phyloP scores from a whole-genome alignment of 2,113 vertebrate genomes.

The Cercopithecus mona region DNA sequence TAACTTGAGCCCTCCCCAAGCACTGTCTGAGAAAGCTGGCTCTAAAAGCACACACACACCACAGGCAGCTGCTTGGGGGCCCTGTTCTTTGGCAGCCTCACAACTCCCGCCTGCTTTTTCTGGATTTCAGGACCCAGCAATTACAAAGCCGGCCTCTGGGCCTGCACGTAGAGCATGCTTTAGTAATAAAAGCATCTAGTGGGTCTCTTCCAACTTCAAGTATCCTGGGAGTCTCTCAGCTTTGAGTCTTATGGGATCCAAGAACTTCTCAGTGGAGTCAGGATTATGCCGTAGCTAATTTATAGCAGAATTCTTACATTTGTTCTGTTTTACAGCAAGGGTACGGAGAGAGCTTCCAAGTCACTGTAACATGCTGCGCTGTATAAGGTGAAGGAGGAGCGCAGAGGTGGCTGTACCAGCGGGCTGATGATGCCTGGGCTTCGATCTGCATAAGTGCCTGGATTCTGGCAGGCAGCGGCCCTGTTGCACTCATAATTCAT shows the following conservation, averaged over 20 bases:
- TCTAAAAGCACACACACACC: background rate
- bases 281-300: background rate
- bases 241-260: constrained; percentile 34
- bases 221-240: constrained; percentile 8
- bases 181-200: constrained; percentile 36
- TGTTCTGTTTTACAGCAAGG: background rate
- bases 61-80: constrained; percentile 47
- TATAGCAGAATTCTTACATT: constrained; percentile 21
- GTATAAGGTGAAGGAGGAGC: background rate
- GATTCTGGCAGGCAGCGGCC: background rate
- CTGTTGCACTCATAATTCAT: background rate
- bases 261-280: constrained; percentile 17
- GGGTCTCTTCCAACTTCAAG: constrained; percentile 29
- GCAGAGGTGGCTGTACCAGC: background rate
- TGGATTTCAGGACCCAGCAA: constrained; percentile 28
- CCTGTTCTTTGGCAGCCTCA: constrained; percentile 35
- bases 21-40: constrained; percentile 28
- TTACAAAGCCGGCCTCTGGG: constrained; percentile 7
- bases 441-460: background rate
- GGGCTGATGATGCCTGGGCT: background rate
- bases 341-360: background rate
- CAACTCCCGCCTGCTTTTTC: background rate
- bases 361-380: background rate
- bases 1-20: background rate
- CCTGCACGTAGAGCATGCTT: constrained; percentile 46